Evolutionary conservation across 37 sponge, comb jelly and placozoan species (phyloP).

Genomic region (Eunapius fragilis): DNA sequence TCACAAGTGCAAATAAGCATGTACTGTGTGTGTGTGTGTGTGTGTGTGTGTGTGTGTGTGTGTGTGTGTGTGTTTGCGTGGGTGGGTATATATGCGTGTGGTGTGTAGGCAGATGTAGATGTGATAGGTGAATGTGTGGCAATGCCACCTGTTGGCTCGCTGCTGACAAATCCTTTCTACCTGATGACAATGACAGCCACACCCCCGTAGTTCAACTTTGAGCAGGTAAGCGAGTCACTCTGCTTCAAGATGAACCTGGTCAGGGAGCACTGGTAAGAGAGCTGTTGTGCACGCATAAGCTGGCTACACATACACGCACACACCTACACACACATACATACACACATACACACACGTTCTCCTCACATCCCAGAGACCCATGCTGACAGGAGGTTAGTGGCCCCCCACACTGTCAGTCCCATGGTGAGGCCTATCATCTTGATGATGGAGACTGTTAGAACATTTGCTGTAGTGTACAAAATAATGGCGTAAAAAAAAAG

Average conservation of each 20-base stretch:
- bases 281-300: no score
- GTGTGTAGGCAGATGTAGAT: neutral
- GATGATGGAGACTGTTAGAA: constrained; percentile 75
- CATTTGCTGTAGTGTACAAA: constrained; percentile 48
- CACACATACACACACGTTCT: neutral
- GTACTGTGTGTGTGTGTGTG: neutral
- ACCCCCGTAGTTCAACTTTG: constrained; percentile 52
- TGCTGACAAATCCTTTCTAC: neutral
- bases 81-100: no score
- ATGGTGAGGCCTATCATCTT: constrained; percentile 85
- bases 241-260: constrained; percentile 45
- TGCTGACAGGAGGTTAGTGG: constrained; percentile 71
- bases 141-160: neutral
- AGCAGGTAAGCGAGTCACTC: neutral
- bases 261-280: neutral
- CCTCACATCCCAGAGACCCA: constrained; percentile 76
- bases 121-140: neutral
- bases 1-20: constrained; percentile 53
- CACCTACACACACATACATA: no score
- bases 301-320: no score
- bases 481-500: neutral
- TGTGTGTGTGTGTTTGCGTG: neutral
- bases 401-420: constrained; percentile 88
- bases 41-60: neutral
- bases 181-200: constrained; percentile 50